Conservation (phyloP, 2,113 vertebrate species). For the Recurvirostra avosetta region DNA sequence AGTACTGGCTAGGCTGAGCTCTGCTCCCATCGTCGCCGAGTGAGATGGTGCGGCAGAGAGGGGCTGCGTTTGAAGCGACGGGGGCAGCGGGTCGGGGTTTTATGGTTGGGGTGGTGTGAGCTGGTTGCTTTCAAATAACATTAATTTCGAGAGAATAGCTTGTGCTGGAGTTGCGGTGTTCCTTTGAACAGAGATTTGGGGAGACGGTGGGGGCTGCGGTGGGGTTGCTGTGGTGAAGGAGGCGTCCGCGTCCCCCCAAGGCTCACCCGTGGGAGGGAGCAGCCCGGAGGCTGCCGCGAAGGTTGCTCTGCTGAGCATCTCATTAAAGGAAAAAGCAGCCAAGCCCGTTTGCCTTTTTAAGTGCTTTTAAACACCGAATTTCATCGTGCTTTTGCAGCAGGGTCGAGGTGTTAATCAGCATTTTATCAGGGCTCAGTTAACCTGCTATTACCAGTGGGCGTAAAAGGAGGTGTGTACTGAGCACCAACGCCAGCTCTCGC, state of each 20-base stretch:
- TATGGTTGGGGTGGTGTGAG: not conserved
- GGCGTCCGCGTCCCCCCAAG: rapidly evolving
- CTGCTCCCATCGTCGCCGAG: rapidly evolving
- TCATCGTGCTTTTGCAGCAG: not conserved
- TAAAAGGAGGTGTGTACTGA: no score
- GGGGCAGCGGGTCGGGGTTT: rapidly evolving
- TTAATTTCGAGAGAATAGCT: not conserved
- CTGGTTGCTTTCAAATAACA: not conserved
- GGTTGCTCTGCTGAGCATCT: not conserved
- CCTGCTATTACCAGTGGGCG: not conserved
- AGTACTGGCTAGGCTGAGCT: not conserved
- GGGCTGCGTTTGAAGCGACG: rapidly evolving
- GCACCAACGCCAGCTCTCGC: not conserved
- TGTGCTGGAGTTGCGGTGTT: not conserved
- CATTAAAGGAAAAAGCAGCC: not conserved
- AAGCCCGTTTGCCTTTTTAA: not conserved
- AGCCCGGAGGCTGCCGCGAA: rapidly evolving
- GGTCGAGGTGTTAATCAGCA: not conserved
- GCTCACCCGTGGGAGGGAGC: not conserved
- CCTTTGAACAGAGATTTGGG: not conserved
- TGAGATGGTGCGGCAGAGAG: not conserved
- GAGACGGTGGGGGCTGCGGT: not conserved
- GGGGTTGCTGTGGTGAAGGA: not conserved
- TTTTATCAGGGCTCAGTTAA: not conserved
- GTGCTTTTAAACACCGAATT: not conserved